phyloP scores from a whole-genome alignment of 1,140 invertebrate species.

The Delia radicum region DNA sequence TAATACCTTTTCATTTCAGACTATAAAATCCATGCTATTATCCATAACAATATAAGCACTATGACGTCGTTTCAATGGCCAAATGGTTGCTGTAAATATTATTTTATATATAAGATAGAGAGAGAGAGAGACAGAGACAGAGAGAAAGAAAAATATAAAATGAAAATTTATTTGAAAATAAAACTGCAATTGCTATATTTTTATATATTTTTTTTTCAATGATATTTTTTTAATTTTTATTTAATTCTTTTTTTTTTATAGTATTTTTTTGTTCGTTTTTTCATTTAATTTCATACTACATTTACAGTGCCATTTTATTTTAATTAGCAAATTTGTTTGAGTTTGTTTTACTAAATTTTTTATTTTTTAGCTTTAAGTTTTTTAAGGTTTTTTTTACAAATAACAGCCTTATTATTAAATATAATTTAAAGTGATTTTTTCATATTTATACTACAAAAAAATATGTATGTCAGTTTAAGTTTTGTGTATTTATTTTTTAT shows the following conservation, averaged over 20 bases:
- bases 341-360: slow-evolving; percentile 32
- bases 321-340: slow-evolving; percentile 42
- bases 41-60: slow-evolving; percentile 48
- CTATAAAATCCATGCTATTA: slow-evolving; percentile 51
- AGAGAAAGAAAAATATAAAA: neutral
- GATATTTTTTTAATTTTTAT: slow-evolving; percentile 38
- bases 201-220: slow-evolving; percentile 31
- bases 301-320: slow-evolving; percentile 20
- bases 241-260: slow-evolving; percentile 14
- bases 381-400: slow-evolving; percentile 38
- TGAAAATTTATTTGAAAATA: neutral
- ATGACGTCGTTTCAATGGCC: slow-evolving; percentile 41
- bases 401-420: slow-evolving; percentile 55
- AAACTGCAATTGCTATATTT: neutral
- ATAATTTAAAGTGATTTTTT: neutral
- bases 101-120: neutral
- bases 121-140: neutral
- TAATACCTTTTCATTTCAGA: slow-evolving; percentile 34
- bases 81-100: slow-evolving; percentile 36
- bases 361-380: slow-evolving; percentile 37
- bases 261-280: slow-evolving; percentile 31
- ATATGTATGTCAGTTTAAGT: neutral
- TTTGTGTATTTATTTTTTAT: neutral
- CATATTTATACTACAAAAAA: neutral
- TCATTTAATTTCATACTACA: slow-evolving; percentile 11